Evolutionary conservation across 2,888 invertebrate species (phyloP).

Genomic region (Drosophila suboccidentalis): DNA sequence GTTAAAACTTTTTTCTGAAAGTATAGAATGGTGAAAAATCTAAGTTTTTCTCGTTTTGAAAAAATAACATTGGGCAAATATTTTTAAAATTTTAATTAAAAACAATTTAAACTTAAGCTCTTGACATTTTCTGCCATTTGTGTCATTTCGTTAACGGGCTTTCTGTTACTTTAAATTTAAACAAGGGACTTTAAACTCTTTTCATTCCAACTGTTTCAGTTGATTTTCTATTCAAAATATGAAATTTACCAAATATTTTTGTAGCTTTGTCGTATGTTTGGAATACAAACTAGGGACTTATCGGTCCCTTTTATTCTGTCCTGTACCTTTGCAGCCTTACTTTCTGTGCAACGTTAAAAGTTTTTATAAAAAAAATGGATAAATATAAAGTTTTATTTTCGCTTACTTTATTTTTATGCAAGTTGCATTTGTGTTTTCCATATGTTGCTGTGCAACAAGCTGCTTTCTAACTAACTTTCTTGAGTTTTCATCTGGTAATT

Average conservation of each 20-base stretch:
- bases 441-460: slow-evolving; percentile 20
- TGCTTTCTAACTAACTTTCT: slow-evolving; percentile 25
- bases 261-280: background rate
- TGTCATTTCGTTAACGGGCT: no score
- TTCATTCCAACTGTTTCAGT: background rate
- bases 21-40: no score
- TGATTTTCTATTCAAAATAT: background rate
- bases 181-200: background rate
- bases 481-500: slow-evolving; percentile 7
- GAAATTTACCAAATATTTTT: background rate
- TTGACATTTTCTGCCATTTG: no score
- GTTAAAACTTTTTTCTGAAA: no score
- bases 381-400: background rate
- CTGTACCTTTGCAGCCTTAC: background rate
- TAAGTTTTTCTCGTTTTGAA: no score
- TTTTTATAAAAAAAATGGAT: background rate
- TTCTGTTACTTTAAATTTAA: background rate
- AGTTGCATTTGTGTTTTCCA: background rate
- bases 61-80: no score
- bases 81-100: no score
- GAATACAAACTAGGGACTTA: background rate
- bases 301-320: background rate
- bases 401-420: background rate
- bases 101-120: no score
- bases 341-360: background rate